These are phyloP conservation scores for Matsumurasca onukii DNA, from an alignment of 1,140 invertebrate species.

Conservation along the genomic window DNA sequence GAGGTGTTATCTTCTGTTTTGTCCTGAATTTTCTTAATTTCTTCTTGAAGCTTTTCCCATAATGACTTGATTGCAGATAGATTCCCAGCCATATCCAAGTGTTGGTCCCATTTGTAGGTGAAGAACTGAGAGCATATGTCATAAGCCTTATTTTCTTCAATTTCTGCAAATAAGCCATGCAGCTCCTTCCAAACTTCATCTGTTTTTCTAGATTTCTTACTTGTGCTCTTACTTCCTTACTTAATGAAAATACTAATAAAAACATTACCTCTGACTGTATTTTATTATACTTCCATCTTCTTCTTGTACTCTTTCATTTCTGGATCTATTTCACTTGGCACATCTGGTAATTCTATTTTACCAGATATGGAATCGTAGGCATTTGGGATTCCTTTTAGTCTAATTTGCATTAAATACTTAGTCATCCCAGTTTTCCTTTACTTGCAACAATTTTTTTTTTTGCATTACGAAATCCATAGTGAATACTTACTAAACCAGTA, in stretches of 20 bases:
- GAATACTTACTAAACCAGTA: not conserved
- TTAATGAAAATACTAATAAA: constrained; percentile 3
- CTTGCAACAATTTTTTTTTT: not conserved
- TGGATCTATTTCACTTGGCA: not conserved
- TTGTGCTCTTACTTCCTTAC: constrained; percentile 1
- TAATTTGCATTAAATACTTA: constrained; percentile 7
- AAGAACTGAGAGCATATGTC: too few species aligned
- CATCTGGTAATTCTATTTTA: constrained; percentile 2
- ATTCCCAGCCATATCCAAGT: constrained; percentile 4
- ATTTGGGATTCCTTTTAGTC: constrained; percentile 1
- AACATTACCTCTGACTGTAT: too few species aligned
- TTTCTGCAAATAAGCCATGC: constrained; percentile 5
- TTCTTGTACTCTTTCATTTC: constrained; percentile 2
- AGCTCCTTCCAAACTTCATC: constrained; percentile 5
- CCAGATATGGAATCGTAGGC: not conserved
- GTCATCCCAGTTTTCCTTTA: not conserved
- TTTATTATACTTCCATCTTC: too few species aligned
- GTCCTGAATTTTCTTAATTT: constrained; percentile 6
- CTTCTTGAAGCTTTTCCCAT: constrained; percentile 2
- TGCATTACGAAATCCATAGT: not conserved
- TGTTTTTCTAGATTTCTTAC: constrained; percentile 6
- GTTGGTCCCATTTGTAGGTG: too few species aligned
- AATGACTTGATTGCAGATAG: constrained; percentile 6
- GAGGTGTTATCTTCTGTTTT: too few species aligned
- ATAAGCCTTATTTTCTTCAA: constrained; percentile 6